Evolutionary conservation across 2,888 invertebrate species (phyloP).

Genomic region (Drosophila kanekoi): DNA sequence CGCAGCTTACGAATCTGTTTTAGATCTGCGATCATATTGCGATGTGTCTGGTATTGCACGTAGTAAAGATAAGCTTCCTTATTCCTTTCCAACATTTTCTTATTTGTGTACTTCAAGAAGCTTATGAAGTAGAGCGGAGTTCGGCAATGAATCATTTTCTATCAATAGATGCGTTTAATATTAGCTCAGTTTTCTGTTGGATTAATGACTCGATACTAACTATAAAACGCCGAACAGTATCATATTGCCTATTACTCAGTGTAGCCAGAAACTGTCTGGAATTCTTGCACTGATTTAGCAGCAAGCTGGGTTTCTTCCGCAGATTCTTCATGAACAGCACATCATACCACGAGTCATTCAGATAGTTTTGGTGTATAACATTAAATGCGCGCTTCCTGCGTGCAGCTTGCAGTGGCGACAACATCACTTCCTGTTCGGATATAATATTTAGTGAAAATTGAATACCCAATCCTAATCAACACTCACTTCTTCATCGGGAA

Average conservation of each 20-base stretch:
- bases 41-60: conserved; percentile 81
- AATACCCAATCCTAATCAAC: not conserved
- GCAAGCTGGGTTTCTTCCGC: conserved; percentile 64
- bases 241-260: conserved; percentile 65
- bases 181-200: not conserved
- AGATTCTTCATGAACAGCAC: conserved; percentile 76
- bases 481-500: conserved; percentile 74
- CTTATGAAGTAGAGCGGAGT: conserved; percentile 78
- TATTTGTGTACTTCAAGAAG: conserved; percentile 69
- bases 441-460: not conserved
- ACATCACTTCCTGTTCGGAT: conserved; percentile 57
- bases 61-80: conserved; percentile 72
- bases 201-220: conserved; percentile 43
- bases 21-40: conserved; percentile 78
- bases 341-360: conserved; percentile 79
- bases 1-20: conserved; percentile 66
- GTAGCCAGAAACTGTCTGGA: conserved; percentile 63
- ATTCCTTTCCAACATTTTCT: conserved; percentile 57
- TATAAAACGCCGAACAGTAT: conserved; percentile 73
- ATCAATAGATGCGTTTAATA: not conserved
- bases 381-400: conserved; percentile 74
- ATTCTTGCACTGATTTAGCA: conserved; percentile 69
- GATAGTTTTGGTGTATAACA: conserved; percentile 80
- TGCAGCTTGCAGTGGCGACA: conserved; percentile 78
- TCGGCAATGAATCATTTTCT: conserved; percentile 83